A percentile compares a stretch with the other conserved stretches of the same genome.
Evolutionary conservation across 1,140 invertebrate genomes (phyloP).

Genomic region (Schlechtendalia chinensis): DNA sequence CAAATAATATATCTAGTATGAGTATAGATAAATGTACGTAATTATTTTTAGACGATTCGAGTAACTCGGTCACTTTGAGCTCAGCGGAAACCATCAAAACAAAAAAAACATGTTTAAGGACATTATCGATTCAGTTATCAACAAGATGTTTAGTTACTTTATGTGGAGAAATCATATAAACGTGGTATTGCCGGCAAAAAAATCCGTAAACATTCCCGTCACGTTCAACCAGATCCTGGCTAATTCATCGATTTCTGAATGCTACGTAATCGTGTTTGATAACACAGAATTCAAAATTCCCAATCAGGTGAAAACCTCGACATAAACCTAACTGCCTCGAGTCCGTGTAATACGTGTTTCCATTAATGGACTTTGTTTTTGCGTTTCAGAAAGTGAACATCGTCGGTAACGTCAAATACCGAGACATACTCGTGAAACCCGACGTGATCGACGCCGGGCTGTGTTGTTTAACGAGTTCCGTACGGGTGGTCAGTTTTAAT

Average conservation of each 20-base stretch:
- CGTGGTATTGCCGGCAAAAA: background rate
- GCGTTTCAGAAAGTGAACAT: background rate
- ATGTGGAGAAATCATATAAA: conserved; percentile 1
- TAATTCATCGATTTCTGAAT: background rate
- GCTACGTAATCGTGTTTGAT: background rate
- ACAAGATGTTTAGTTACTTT: conserved; percentile 16
- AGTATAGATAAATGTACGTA: too few species aligned
- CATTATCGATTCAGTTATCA: background rate
- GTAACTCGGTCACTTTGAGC: too few species aligned
- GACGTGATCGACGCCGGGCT: background rate
- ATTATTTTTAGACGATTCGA: background rate
- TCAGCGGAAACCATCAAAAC: background rate
- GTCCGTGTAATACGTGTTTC: too few species aligned
- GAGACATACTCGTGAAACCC: background rate
- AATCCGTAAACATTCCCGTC: background rate
- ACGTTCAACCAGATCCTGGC: background rate
- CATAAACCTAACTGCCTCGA: too few species aligned
- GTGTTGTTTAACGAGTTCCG: background rate
- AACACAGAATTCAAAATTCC: background rate
- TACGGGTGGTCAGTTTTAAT: background rate
- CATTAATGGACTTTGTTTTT: background rate
- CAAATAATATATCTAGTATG: too few species aligned
- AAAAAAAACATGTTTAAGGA: background rate
- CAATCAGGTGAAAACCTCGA: background rate
- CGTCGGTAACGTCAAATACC: background rate